Evolutionary conservation across 92 coral and sea anemone species (phyloP).

Genomic region (Palythoa grandis): DNA sequence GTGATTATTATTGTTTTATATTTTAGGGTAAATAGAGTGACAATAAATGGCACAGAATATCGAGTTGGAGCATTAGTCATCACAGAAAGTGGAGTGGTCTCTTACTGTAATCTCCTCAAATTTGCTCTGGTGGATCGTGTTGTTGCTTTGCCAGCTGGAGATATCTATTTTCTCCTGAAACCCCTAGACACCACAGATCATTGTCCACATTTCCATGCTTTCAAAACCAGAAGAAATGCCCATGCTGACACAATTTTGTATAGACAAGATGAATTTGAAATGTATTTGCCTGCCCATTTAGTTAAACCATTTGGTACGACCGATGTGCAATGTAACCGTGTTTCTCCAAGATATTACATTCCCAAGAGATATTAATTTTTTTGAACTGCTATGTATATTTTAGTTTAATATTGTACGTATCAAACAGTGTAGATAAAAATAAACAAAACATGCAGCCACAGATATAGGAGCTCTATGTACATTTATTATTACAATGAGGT

Average conservation of each 20-base stretch:
- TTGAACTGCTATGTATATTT: background rate
- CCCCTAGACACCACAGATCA: background rate
- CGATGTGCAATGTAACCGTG: background rate
- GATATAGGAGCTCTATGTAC: too few relatives aligned
- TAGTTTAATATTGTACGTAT: background rate
- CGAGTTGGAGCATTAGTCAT: background rate
- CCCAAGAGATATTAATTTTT: background rate
- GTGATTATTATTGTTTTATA: background rate
- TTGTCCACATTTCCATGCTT: constrained; percentile 7
- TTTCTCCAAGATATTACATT: background rate
- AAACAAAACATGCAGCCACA: too few relatives aligned
- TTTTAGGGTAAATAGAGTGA: background rate
- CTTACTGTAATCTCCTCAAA: constrained; percentile 3
- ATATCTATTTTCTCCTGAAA: background rate
- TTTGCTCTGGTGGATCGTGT: background rate
- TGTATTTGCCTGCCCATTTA: too few relatives aligned
- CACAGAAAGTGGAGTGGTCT: background rate
- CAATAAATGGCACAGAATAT: background rate
- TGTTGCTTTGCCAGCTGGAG: background rate
- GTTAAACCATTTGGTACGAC: too few relatives aligned
- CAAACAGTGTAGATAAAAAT: too few relatives aligned
- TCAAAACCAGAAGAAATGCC: background rate
- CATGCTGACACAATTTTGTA: background rate
- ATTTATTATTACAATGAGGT: too few relatives aligned
- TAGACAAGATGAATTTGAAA: background rate